A percentile compares a stretch with the other conserved stretches of the same genome.
Conservation (phyloP, 2,797 vertebrate genomes). For the Moxostoma hubbsi region DNA sequence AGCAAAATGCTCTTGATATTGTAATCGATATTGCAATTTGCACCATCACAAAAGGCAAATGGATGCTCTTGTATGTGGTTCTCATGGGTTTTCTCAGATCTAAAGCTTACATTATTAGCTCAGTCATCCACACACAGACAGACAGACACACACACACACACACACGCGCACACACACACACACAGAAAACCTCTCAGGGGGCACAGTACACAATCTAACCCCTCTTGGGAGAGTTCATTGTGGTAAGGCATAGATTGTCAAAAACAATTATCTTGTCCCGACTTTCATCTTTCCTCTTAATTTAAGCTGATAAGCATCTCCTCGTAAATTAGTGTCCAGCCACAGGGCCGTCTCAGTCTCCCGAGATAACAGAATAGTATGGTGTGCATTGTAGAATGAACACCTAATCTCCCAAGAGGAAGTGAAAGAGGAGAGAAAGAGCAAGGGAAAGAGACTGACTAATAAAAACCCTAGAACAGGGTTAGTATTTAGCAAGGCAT, state of each 20-base stretch:
- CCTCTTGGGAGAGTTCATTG: slow-evolving; percentile 71
- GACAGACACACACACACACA: too few relatives aligned
- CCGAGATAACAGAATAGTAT: slow-evolving; percentile 77
- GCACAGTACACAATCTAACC: slow-evolving; percentile 57
- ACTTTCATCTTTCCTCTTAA: slow-evolving; percentile 77
- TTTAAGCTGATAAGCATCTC: slow-evolving; percentile 85
- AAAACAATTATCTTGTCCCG: slow-evolving; percentile 78
- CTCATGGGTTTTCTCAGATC: slow-evolving; percentile 23
- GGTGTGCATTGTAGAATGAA: slow-evolving; percentile 75
- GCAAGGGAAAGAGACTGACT: slow-evolving; percentile 54
- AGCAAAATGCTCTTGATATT: neutral
- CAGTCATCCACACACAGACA: slow-evolving; percentile 4
- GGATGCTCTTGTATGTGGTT: neutral
- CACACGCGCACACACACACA: neutral
- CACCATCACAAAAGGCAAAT: neutral
- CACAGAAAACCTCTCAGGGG: slow-evolving; percentile 24
- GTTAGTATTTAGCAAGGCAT: slow-evolving; percentile 75
- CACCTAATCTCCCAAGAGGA: slow-evolving; percentile 73
- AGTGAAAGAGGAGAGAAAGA: neutral
- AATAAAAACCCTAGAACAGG: slow-evolving; percentile 79
- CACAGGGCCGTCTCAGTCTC: slow-evolving; percentile 72
- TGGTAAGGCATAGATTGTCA: slow-evolving; percentile 75
- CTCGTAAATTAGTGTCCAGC: slow-evolving; percentile 78
- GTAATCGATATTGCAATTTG: neutral
- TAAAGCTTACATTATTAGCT: neutral